phyloP scores from a whole-genome alignment of 2,888 invertebrate genomes.

The Drosophila parthenogenetica region DNA sequence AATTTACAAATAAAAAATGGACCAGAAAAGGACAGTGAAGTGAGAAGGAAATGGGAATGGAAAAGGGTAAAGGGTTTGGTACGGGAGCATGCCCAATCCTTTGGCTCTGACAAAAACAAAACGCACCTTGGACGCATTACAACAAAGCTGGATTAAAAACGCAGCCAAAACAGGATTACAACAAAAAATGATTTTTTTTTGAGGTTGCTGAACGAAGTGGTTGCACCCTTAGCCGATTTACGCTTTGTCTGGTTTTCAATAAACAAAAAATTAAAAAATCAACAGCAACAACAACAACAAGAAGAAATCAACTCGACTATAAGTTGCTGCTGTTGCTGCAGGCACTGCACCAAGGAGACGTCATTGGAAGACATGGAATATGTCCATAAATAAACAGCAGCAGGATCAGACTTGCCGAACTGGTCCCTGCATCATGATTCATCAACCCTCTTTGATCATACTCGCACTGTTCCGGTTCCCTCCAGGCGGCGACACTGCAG shows the following conservation, averaged over 20 bases:
- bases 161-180: slow-evolving; percentile 64
- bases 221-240: slow-evolving; percentile 50
- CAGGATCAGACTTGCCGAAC: slow-evolving; percentile 27
- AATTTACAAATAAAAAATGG: slow-evolving; percentile 14
- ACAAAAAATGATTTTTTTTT: slow-evolving; percentile 20
- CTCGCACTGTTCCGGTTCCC: background rate
- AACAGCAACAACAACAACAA: slow-evolving; percentile 3
- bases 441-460: slow-evolving; percentile 35
- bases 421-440: slow-evolving; percentile 40
- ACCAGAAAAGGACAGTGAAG: background rate
- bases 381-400: background rate
- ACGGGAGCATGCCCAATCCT: slow-evolving; percentile 42
- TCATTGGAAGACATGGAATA: background rate
- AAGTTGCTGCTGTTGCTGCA: slow-evolving; percentile 20
- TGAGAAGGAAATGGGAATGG: background rate
- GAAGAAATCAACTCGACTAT: slow-evolving; percentile 17
- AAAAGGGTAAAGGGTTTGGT: background rate
- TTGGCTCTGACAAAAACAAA: slow-evolving; percentile 37
- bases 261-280: slow-evolving; percentile 44
- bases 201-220: slow-evolving; percentile 42
- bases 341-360: slow-evolving; percentile 29
- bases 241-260: slow-evolving; percentile 31
- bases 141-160: slow-evolving; percentile 65
- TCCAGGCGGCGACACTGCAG: background rate
- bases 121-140: slow-evolving; percentile 49